Conservation (phyloP, 2,888 invertebrate genomes). For the Callinectes sapidus region DNA sequence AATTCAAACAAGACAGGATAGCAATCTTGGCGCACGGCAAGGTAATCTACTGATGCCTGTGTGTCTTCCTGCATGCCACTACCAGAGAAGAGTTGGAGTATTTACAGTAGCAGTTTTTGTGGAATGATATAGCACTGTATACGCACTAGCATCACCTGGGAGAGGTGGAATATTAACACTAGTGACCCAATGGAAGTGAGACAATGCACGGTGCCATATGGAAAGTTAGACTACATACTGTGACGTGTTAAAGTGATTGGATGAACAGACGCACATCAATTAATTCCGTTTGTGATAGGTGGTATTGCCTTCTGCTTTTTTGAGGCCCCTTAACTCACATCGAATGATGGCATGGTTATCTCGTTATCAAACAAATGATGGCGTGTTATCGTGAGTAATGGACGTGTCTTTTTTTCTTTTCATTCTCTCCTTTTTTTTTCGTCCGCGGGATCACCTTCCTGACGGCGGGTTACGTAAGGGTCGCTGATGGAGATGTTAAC, state of each 20-base stretch:
- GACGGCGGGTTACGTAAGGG: neutral
- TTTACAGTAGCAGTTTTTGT: neutral
- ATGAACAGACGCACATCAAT: neutral
- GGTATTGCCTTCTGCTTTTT: neutral
- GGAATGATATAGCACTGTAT: too few species aligned
- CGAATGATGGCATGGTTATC: neutral
- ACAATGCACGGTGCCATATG: neutral
- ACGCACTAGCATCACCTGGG: neutral
- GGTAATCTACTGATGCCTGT: neutral
- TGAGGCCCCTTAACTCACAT: neutral
- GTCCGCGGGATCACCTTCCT: neutral
- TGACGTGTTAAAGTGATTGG: neutral
- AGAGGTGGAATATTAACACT: neutral
- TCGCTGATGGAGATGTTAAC: neutral
- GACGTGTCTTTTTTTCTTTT: neutral
- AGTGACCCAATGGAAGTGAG: neutral
- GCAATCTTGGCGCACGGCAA: neutral
- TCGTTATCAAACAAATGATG: neutral
- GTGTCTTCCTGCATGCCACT: neutral
- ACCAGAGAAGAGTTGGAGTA: too few species aligned
- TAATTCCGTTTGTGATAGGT: neutral
- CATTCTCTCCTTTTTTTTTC: neutral
- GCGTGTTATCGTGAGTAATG: constrained; percentile 28
- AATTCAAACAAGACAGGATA: neutral
- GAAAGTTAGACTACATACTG: neutral